Evolutionary conservation across 2,888 invertebrate genomes (phyloP), one percentile per base, ranked within the genome.

Genomic region (Agrypnus murinus): DNA sequence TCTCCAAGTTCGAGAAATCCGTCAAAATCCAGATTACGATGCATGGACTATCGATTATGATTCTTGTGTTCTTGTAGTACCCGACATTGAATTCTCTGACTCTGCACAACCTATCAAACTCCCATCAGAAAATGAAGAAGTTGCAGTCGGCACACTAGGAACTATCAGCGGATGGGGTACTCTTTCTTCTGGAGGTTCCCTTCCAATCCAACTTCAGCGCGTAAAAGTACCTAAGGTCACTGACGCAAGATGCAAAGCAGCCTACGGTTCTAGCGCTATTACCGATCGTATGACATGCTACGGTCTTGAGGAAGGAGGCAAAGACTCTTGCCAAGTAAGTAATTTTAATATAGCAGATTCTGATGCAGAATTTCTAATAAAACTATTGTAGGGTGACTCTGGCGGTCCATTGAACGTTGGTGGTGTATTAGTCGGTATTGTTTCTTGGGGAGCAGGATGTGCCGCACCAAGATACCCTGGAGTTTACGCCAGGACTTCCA

Each of bases 271-370:
- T 5, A n/a, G 34, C 12, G 14, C 3, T 0, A 2, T 57, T 17
- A 46, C 34, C 7, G 9, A 31, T 1, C 55, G 57, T 6, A 65
- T 65, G 65, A 38, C n/a, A 9, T 65, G 65, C 25, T 64, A 12
- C 14, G 64, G 64, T 7, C 32, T 17, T 9, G n/a, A 19, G 12
- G 32, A 32, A 17, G 57, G 43, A 10, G 55, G 58, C 14, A 67
- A 67, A 19, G 67, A 67, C 19, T 15, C 67, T 19, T 67, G 67
- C 17, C 67, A 67, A 34, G 60, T 67, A 65, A 40, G 4, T 45
- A 25, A 3, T 25, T 25, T 5, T 2, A 25, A 25, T 25, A 25
- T 25, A 25, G 5, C n/a, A 25, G 2, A 25, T 25, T 25, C 5
- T 25, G 5, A 25, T 3, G 5, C 2, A 2, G 25, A 25, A 25